Evolutionary conservation across 2,113 vertebrate genomes (phyloP).

Genomic region (Promerops cafer): DNA sequence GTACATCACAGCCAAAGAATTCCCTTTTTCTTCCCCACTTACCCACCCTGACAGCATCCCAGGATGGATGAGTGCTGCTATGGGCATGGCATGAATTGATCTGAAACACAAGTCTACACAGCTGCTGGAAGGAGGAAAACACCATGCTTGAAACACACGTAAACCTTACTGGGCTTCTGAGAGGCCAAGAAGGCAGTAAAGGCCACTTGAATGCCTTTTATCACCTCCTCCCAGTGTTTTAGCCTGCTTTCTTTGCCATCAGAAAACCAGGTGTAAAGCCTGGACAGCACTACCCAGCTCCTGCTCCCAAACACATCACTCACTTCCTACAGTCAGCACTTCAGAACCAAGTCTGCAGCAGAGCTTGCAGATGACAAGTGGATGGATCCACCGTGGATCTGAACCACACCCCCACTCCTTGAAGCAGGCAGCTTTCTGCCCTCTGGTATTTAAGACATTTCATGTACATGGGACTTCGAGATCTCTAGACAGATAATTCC

Average conservation of each 20-base stretch:
- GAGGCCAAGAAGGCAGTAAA: not conserved
- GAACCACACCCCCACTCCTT: not conserved
- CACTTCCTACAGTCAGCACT: not conserved
- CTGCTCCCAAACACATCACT: not conserved
- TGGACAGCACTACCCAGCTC: not conserved
- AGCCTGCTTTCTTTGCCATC: not conserved
- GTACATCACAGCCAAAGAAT: not conserved
- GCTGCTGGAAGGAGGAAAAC: not conserved
- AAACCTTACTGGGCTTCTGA: not conserved
- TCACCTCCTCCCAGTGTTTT: not conserved
- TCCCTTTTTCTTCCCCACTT: not conserved
- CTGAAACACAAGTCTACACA: not conserved
- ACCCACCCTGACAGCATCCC: not conserved
- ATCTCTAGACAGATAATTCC: not conserved
- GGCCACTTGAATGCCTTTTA: not conserved
- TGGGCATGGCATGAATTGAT: not conserved
- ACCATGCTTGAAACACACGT: not conserved
- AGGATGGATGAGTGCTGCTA: not conserved
- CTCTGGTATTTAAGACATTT: not conserved
- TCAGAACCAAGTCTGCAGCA: not conserved
- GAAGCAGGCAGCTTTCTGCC: not conserved
- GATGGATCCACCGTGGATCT: not conserved
- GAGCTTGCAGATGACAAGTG: not conserved
- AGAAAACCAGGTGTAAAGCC: not conserved
- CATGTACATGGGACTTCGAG: accelerated